Percentiles rank a stretch among this genome's conserved stretches.
Evolutionary conservation across 2,888 invertebrate genomes (phyloP).

Genomic region (Callimorpha dominula): DNA sequence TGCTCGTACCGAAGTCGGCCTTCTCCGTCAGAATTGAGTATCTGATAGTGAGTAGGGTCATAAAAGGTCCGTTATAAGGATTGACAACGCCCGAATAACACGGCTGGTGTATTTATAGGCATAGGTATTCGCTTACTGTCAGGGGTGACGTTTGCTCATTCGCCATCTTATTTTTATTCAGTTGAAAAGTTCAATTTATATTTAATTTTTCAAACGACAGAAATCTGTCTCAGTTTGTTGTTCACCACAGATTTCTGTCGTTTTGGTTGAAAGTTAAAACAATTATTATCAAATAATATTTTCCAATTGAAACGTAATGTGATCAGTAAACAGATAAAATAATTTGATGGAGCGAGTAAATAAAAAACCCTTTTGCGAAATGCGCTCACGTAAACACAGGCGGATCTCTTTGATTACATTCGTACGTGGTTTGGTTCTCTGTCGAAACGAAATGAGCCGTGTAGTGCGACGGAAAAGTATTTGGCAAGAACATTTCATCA

Average conservation of each 20-base stretch:
- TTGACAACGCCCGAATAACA: too few species aligned
- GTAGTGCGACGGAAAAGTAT: slow-evolving; percentile 57
- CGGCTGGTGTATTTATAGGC: too few species aligned
- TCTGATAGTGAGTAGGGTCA: too few species aligned
- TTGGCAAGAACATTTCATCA: slow-evolving; percentile 60
- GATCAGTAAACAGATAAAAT: slow-evolving; percentile 4
- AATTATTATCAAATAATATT: slow-evolving; percentile 5
- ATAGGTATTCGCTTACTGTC: too few species aligned
- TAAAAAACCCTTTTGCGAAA: slow-evolving; percentile 61
- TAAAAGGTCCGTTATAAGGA: too few species aligned
- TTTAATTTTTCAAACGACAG: not conserved
- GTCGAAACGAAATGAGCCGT: slow-evolving; percentile 58
- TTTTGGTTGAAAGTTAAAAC: not conserved
- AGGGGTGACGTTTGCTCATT: too few species aligned
- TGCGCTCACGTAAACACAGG: slow-evolving; percentile 70
- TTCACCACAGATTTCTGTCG: too few species aligned
- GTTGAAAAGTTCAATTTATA: too few species aligned
- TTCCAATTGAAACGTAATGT: not conserved
- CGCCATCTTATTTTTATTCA: not conserved
- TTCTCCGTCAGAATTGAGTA: too few species aligned
- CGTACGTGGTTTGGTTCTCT: slow-evolving; percentile 70
- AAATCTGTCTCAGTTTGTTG: not conserved
- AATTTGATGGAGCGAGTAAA: slow-evolving; percentile 37
- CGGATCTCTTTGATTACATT: slow-evolving; percentile 75
- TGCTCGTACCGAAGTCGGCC: too few species aligned